Evolutionary conservation across 1,140 invertebrate species (phyloP), one percentile per base, ranked within the genome.

Genomic region (Achatina immaculata): DNA sequence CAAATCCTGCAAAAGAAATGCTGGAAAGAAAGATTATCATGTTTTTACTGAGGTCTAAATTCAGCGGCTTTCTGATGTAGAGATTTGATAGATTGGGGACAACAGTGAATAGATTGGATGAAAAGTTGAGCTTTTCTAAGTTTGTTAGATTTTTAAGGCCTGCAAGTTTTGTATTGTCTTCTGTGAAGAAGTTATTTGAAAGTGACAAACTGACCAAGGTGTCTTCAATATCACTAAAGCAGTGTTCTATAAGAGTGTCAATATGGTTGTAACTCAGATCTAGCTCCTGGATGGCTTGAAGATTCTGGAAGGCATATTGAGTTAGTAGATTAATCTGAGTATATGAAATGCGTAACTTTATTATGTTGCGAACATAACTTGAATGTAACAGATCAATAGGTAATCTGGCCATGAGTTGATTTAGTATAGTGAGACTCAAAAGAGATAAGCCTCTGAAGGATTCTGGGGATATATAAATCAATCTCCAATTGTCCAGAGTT

Each of bases 191-290:
- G 42, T 73, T 73, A 2, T 28, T 45, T 7, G 40, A 45, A 0
- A 73, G 71, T 16, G 7, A n/a, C n/a, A 73, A 21, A 14, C n/a
- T 73, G 43, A 28, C 14, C 43, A 73, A 21, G 14, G 40, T 73
- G 28, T 73, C 28, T 21, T 34, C 45, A 28, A 73, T 28, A 48
- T 21, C 43, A n/a, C 34, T 31, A 51, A 73, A 73, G 28, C 71
- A 73, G 24, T 73, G 11, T 3, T 48, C 9, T n/a, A 48, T 43
- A 6, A 73, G 14, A 1, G 40, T 51, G 28, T 48, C 16, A 19
- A 73, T 48, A n/a, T 45, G n/a, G 34, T 73, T 73, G n/a, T 73
- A 34, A 73, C 43, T 73, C n/a, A 73, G 28, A 48, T 73, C 71
- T 31, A 73, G 31, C 21, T 73, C 43, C 34, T 48, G 21, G 7